Percentiles rank a stretch among this genome's conserved stretches.
Conservation (phyloP, 2,113 vertebrate genomes). For the Cyanoderma ruficeps region DNA sequence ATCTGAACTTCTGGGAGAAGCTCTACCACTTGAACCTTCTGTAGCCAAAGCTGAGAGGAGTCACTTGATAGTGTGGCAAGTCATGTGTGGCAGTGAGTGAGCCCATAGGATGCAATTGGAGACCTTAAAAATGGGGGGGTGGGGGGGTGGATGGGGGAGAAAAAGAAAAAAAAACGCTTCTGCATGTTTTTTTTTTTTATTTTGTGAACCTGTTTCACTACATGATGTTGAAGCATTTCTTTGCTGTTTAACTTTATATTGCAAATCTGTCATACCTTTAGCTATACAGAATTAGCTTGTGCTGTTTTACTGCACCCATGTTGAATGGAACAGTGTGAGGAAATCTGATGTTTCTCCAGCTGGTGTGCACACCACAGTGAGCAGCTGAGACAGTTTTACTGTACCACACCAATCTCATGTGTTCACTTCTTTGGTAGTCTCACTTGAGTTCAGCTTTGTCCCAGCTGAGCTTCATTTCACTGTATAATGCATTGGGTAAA, state of each 20-base stretch:
- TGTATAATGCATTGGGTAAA: conserved; percentile 49
- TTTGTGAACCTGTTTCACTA: conserved; percentile 73
- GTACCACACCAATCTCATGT: conserved; percentile 40
- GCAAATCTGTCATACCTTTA: conserved; percentile 61
- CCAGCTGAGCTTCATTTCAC: conserved; percentile 38
- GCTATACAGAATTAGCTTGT: conserved; percentile 64
- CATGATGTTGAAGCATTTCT: conserved; percentile 74
- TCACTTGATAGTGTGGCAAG: conserved; percentile 98
- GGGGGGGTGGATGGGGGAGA: background rate
- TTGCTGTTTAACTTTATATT: conserved; percentile 72
- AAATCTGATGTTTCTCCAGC: conserved; percentile 52
- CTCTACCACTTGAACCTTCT: conserved; percentile 88
- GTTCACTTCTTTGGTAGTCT: conserved; percentile 51
- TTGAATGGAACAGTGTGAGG: conserved; percentile 65
- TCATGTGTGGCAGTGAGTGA: conserved; percentile 83
- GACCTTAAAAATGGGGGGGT: background rate
- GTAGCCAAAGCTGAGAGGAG: conserved; percentile 94
- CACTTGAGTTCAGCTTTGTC: conserved; percentile 63
- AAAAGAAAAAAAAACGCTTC: conserved; percentile 30
- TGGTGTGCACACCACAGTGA: conserved; percentile 36
- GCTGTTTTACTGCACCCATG: conserved; percentile 71
- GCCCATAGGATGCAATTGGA: conserved; percentile 26
- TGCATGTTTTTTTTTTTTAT: conserved; percentile 72
- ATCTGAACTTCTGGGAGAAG: conserved; percentile 82
- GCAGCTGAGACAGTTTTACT: conserved; percentile 56